Conservation (phyloP, 2,113 vertebrate genomes). For the Carollia perspicillata region DNA sequence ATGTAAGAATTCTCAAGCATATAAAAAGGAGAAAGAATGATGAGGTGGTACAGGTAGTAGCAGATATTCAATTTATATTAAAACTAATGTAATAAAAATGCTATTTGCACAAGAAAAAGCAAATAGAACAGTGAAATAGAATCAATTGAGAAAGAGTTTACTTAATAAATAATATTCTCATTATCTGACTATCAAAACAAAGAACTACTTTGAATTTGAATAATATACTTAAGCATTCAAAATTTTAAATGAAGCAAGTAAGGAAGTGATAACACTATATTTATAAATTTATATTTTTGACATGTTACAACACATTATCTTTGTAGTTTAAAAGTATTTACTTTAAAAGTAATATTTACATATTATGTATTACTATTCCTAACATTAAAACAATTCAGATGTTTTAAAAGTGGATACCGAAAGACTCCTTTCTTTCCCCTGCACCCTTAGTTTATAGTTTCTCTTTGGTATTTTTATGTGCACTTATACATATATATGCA, state of each 20-base stretch:
- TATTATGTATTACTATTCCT: neutral
- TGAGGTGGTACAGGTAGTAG: neutral
- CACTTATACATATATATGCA: neutral
- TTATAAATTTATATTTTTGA: neutral
- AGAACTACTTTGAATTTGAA: neutral
- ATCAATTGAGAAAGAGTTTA: conserved; percentile 4
- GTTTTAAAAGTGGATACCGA: neutral
- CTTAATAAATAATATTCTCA: conserved; percentile 12
- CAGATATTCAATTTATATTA: conserved; percentile 52
- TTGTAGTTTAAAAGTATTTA: neutral
- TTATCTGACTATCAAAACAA: neutral
- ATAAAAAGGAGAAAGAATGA: conserved; percentile 31
- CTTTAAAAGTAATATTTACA: neutral
- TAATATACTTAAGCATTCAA: neutral
- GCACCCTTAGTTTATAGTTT: neutral
- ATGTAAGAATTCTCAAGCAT: conserved; percentile 28
- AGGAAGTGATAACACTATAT: neutral
- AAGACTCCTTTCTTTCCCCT: neutral
- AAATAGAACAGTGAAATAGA: conserved; percentile 34
- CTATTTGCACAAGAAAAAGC: conserved; percentile 48
- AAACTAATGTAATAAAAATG: conserved; percentile 43
- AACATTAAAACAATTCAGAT: neutral
- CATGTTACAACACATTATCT: neutral
- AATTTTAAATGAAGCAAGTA: neutral
- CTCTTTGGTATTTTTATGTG: neutral